Conservation (phyloP, 2,888 invertebrate species). For the Deilephila porcellus region DNA sequence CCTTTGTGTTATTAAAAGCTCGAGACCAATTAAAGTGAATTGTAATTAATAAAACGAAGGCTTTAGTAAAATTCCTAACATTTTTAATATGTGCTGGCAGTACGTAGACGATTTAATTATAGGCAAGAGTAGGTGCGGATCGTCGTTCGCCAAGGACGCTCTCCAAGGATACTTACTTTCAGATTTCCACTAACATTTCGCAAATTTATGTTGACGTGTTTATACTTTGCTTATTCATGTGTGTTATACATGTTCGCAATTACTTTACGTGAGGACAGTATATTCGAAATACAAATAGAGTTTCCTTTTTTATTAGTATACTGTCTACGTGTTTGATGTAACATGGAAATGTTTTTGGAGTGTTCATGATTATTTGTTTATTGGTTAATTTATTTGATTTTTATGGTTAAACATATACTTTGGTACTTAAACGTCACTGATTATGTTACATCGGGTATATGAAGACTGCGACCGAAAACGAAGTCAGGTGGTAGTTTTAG, state of each 20-base stretch:
- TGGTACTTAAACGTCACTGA: too few relatives aligned
- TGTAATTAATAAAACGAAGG: background rate
- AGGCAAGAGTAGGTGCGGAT: slow-evolving; percentile 31
- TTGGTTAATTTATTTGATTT: too few relatives aligned
- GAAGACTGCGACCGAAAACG: too few relatives aligned
- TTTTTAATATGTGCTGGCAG: slow-evolving; percentile 26
- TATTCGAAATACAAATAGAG: background rate
- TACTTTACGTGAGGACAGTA: background rate
- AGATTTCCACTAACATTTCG: slow-evolving; percentile 35
- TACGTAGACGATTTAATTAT: slow-evolving; percentile 33
- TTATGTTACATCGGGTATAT: too few relatives aligned
- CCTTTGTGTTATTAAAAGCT: too few relatives aligned
- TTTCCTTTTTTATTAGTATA: background rate
- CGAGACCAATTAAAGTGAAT: background rate
- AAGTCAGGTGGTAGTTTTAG: too few relatives aligned
- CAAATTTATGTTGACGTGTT: slow-evolving; percentile 38
- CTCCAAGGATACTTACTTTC: slow-evolving; percentile 36
- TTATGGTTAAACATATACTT: too few relatives aligned
- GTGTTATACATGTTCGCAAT: slow-evolving; percentile 34
- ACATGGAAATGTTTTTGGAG: background rate
- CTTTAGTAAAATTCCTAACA: background rate
- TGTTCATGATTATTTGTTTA: background rate
- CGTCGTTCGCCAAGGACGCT: slow-evolving; percentile 37
- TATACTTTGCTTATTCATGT: slow-evolving; percentile 40
- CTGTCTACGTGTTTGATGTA: background rate